A percentile compares a stretch with the other conserved stretches of the same genome.
Conservation (phyloP, 2,888 invertebrate species). For the Augochlorella aurata region DNA sequence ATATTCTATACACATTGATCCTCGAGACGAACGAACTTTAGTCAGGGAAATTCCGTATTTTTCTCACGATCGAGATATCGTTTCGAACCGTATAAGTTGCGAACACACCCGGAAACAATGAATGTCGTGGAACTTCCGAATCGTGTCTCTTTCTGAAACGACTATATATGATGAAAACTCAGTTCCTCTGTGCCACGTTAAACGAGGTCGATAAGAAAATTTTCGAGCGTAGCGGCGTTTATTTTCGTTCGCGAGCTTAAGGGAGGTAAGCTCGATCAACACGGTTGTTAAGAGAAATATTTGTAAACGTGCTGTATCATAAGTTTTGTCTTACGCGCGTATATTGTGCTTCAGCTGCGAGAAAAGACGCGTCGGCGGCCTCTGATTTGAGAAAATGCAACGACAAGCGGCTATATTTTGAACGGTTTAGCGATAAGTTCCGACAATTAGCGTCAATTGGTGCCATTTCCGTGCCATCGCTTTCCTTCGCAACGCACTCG, state of each 20-base stretch:
- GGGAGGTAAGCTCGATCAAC: conserved; percentile 20
- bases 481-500: conserved; percentile 28
- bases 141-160: conserved; percentile 1
- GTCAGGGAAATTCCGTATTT: background rate
- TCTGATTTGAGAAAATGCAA: conserved; percentile 25
- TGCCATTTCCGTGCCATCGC: conserved; percentile 47
- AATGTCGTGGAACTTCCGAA: conserved; percentile 4
- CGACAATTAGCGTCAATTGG: conserved; percentile 21
- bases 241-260: conserved; percentile 6
- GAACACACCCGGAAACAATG: background rate
- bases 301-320: conserved; percentile 43
- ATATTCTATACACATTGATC: background rate
- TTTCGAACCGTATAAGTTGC: background rate
- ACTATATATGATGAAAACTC: conserved; percentile 20
- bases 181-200: conserved; percentile 40
- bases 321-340: conserved; percentile 49
- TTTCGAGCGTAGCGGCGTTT: conserved; percentile 13
- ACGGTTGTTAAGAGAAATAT: conserved; percentile 40
- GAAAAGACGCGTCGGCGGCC: conserved; percentile 12
- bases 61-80: background rate
- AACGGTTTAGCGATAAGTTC: conserved; percentile 38
- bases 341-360: conserved; percentile 24
- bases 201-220: conserved; percentile 8
- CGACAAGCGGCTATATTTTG: conserved; percentile 30
- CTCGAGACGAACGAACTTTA: background rate